Evolutionary conservation across 2,888 invertebrate genomes (phyloP).

Genomic region (Scaptomyza caliginosa): DNA sequence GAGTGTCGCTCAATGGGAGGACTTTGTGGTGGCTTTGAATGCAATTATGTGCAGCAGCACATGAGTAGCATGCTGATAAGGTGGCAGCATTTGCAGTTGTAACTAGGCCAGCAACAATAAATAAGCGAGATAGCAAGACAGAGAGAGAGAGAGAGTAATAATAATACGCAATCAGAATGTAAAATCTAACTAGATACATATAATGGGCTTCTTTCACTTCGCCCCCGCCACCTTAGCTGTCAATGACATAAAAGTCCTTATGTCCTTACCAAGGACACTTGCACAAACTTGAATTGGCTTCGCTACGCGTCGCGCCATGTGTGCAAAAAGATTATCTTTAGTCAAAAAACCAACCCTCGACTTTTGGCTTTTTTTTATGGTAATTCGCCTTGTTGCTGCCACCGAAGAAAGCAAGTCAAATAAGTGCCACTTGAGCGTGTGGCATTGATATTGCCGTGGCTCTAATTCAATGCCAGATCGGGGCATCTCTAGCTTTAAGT

Average conservation of each 20-base stretch:
- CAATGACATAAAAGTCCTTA: slow-evolving; percentile 51
- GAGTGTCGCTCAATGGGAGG: neutral
- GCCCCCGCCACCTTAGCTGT: slow-evolving; percentile 5
- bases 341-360: neutral
- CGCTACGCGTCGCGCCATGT: slow-evolving; percentile 13
- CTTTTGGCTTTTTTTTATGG: slow-evolving; percentile 76
- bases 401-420: slow-evolving; percentile 27
- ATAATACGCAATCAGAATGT: slow-evolving; percentile 17
- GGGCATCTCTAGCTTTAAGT: neutral
- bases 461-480: slow-evolving; percentile 65
- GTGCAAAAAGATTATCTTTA: slow-evolving; percentile 72
- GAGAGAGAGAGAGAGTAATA: neutral
- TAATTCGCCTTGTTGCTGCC: slow-evolving; percentile 54
- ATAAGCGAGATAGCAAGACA: slow-evolving; percentile 9
- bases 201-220: no score
- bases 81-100: slow-evolving; percentile 8
- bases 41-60: slow-evolving; percentile 74
- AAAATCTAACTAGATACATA: no score
- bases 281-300: slow-evolving; percentile 55
- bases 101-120: slow-evolving; percentile 55
- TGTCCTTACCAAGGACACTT: slow-evolving; percentile 74
- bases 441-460: slow-evolving; percentile 22
- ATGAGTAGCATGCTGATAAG: slow-evolving; percentile 55
- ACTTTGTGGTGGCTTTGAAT: slow-evolving; percentile 59
- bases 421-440: slow-evolving; percentile 47